Base-by-base conservation (phyloP, 2,888 invertebrate species). In the Blastobasis adustella region DNA sequence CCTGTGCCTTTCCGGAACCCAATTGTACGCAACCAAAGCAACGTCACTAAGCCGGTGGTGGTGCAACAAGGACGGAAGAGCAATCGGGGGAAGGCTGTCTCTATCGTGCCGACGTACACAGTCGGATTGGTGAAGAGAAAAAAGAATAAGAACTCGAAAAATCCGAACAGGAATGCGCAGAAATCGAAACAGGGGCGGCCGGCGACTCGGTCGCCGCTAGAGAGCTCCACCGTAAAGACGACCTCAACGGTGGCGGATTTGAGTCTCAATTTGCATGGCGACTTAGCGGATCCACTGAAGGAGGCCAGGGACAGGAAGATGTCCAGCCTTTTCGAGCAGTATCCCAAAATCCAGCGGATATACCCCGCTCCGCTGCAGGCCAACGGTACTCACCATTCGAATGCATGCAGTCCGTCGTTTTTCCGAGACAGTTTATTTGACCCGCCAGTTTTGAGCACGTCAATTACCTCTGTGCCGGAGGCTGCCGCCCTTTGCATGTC, bases 281-380 rank as follows among this genome's bases (percentile, higher is more conserved):
- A 87, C 55, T 58, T 86, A 48, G 68, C 76, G 1, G 83, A 86
- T 59, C 86, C 87, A 7, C 57, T 86, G 56, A 77, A 84, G 9
- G 84, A 89, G 54, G 83, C 75, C 37, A 73, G 85, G 51, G 86
- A 79, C n/a, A 79, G 89, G 50, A 91, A 92, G 73, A 92, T 93
- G 77, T 93, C 93, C 23, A 91, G 90, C 63, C 87, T 93, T 52
- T 94, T 93, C 79, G 92, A 93, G 74, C 91, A 92, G 65, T 94
- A 94, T 74, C 91, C 92, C 60, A 94, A 93, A 86, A 93, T 93
- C 59, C 93, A 94, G 73, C 91, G 93, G 65, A 93, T 95, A 61
- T 95, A 94, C 76, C 95, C 95, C 4, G 92, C 93, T 66, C 87
- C 88, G 54, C 87, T 87, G 46, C 83, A 82, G 68, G 79, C 88